Evolutionary conservation across 2,888 invertebrate species (phyloP).

Genomic region (Lasius fuliginosus): DNA sequence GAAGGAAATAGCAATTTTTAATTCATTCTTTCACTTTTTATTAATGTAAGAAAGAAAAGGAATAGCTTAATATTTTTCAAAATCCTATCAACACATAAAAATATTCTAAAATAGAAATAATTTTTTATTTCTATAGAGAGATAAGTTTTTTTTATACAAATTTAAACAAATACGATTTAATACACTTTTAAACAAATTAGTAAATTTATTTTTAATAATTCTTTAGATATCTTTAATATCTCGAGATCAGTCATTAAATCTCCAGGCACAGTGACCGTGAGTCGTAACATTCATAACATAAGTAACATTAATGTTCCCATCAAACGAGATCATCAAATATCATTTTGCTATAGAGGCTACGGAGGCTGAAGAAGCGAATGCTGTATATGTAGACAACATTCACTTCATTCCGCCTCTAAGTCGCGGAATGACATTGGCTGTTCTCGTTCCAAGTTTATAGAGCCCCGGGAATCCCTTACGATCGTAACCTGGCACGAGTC

Average conservation of each 20-base stretch:
- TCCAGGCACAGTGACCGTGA: neutral
- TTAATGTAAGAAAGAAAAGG: neutral
- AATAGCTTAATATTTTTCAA: neutral
- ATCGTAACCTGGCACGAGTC: slow-evolving; percentile 56
- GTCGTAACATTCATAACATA: neutral
- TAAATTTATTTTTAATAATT: neutral
- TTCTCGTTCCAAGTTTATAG: slow-evolving; percentile 50
- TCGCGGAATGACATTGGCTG: slow-evolving; percentile 33
- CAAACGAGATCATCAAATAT: neutral
- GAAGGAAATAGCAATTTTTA: neutral
- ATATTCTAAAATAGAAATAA: neutral
- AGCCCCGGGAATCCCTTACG: slow-evolving; percentile 32
- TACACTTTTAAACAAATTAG: neutral
- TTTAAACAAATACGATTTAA: too few species aligned
- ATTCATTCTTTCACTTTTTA: neutral
- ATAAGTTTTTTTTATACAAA: neutral
- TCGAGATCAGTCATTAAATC: neutral
- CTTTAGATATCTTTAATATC: neutral
- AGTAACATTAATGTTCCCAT: neutral
- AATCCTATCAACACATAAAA: neutral
- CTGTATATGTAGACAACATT: slow-evolving; percentile 16
- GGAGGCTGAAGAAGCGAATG: neutral
- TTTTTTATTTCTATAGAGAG: neutral
- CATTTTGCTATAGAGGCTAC: neutral
- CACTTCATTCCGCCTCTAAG: slow-evolving; percentile 26